Percentiles rank a stretch among this genome's conserved stretches.
Evolutionary conservation across 2,113 vertebrate genomes (phyloP).

Genomic region (Corynorhinus townsendii): DNA sequence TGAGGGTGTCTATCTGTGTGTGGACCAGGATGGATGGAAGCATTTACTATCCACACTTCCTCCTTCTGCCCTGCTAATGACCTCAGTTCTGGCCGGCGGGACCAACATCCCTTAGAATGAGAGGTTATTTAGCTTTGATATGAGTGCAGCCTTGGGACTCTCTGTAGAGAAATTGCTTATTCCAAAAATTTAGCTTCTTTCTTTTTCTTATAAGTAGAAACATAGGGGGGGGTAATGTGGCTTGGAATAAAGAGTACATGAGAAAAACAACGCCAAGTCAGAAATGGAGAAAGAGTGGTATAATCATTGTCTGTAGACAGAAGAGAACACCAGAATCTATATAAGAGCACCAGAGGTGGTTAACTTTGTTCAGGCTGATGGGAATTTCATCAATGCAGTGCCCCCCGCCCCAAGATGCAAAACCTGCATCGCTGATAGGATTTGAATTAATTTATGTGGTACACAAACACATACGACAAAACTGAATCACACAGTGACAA

Average conservation of each 20-base stretch:
- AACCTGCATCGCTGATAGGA: background rate
- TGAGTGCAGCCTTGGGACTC: slow-evolving; percentile 60
- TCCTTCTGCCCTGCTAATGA: slow-evolving; percentile 78
- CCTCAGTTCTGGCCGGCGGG: slow-evolving; percentile 76
- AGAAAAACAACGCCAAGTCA: background rate
- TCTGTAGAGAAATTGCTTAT: slow-evolving; percentile 73
- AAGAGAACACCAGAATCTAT: background rate
- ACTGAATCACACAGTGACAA: background rate
- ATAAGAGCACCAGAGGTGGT: background rate
- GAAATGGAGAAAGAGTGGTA: background rate
- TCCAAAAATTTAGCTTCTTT: slow-evolving; percentile 61
- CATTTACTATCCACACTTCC: slow-evolving; percentile 72
- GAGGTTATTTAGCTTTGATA: slow-evolving; percentile 78
- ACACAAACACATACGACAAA: background rate
- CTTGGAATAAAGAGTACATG: background rate
- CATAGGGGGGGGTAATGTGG: background rate
- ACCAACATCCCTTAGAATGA: slow-evolving; percentile 74
- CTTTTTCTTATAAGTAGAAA: slow-evolving; percentile 25
- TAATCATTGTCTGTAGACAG: background rate
- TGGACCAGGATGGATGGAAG: slow-evolving; percentile 67
- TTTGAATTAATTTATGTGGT: background rate
- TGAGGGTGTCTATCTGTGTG: slow-evolving; percentile 73
- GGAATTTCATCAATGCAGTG: background rate
- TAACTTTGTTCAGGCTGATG: background rate
- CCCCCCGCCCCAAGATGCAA: background rate